Evolutionary conservation across 1,140 invertebrate species (phyloP), one percentile per base, ranked within the genome.

Genomic region (Marisa cornuarietis): DNA sequence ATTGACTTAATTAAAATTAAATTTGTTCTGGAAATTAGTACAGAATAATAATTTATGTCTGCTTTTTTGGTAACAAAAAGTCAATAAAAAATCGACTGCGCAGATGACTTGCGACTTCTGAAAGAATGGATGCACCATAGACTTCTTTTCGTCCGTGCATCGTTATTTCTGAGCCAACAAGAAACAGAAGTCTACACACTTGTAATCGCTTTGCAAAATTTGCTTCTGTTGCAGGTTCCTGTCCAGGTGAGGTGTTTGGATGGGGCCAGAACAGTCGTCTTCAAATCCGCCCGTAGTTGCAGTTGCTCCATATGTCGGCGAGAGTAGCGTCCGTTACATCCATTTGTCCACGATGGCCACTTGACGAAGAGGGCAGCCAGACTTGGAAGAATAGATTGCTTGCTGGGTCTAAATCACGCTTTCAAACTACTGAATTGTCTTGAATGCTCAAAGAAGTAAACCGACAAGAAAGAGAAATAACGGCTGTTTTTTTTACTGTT

Each of bases 261-360:
- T 26, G 95, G 95, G 6, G 92, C 94, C 77, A 92, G 94, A 83
- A 94, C 95, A 85, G 91, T 96, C 69, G 93, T 94, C 52, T 96
- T 96, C 88, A 96, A 96, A 90, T 96, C 95, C 5, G 95, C 96
- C 7, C 93, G 94, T 73, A 93, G 92, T n/a, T 97, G 95, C 89
- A 93, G 94, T 14, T 97, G 96, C 90, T 96, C 87, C 52, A 82
- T 87, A 63, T 89, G 87, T 77, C 78, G 85, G 31, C 73, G 80
- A 42, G 74, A 78, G 58, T 82, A 76, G 83, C 26, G 51, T 24
- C 63, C 20, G 58, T 26, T 72, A 10, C 31, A 42, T 42, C 31
- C 31, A 42, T 42, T 42, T 2, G 31, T 42, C 31, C 31, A 42
- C 31, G 13, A 51, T 49, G 16, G 68, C 16, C 63, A 42, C 26